Evolutionary conservation across 2,797 vertebrate genomes (phyloP).

Genomic region (Diceros bicornis): DNA sequence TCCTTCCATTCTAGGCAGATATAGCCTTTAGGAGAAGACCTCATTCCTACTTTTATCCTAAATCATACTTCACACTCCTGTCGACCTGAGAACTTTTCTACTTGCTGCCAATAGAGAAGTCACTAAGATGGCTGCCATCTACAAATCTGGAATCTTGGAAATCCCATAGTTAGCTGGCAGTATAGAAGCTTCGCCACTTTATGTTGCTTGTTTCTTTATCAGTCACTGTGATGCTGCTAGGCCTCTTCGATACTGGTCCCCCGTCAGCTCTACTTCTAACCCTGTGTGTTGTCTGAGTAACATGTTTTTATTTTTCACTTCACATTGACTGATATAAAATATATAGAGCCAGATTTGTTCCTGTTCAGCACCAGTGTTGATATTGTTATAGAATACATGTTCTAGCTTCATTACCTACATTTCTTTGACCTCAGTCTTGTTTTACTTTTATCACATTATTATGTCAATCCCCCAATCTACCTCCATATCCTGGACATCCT

Average conservation of each 20-base stretch:
- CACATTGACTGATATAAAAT: neutral
- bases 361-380: neutral
- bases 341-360: neutral
- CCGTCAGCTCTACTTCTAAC: neutral
- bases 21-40: neutral
- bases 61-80: neutral
- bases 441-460: neutral
- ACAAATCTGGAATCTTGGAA: neutral
- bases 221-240: neutral
- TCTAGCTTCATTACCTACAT: neutral
- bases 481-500: neutral
- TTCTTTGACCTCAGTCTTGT: neutral
- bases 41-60: neutral
- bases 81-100: neutral
- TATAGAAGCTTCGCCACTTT: neutral
- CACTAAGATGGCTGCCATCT: neutral
- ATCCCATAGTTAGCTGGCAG: neutral
- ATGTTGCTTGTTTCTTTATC: neutral
- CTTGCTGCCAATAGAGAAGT: neutral
- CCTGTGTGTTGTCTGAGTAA: neutral
- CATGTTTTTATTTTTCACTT: neutral
- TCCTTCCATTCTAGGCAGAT: neutral
- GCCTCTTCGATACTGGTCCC: neutral
- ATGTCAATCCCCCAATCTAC: neutral
- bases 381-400: neutral